phyloP scores from a whole-genome alignment of 2,797 vertebrate genomes.

The Lagocephalus sceleratus region DNA sequence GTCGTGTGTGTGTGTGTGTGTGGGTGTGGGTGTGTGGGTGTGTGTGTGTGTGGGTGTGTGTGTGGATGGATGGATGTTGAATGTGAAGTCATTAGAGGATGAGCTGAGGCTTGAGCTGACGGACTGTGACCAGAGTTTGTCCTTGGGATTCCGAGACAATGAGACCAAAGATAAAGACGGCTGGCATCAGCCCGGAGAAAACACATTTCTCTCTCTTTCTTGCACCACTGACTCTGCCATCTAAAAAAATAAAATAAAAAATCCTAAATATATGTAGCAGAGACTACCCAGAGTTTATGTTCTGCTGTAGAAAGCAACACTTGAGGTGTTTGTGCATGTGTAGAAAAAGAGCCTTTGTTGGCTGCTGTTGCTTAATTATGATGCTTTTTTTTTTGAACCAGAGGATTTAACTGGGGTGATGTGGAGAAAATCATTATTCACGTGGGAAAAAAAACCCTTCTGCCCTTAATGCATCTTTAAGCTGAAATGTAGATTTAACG shows the following conservation, averaged over 20 bases:
- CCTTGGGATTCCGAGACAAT: slow-evolving; percentile 46
- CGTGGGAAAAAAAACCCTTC: neutral
- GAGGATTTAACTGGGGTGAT: too few relatives aligned
- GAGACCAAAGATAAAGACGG: slow-evolving; percentile 34
- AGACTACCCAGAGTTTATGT: too few relatives aligned
- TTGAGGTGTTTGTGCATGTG: too few relatives aligned
- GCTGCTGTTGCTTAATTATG: neutral
- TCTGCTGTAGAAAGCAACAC: too few relatives aligned
- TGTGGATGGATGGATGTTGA: slow-evolving; percentile 36
- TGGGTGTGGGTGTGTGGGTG: slow-evolving; percentile 8
- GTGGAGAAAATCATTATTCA: too few relatives aligned
- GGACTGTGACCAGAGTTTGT: slow-evolving; percentile 54
- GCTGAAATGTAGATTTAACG: slow-evolving; percentile 10
- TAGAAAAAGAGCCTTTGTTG: too few relatives aligned
- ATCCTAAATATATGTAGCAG: too few relatives aligned
- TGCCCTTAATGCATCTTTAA: slow-evolving; percentile 8
- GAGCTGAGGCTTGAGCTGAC: slow-evolving; percentile 41
- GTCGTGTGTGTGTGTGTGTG: slow-evolving; percentile 10
- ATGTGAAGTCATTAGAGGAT: slow-evolving; percentile 34
- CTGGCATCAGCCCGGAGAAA: slow-evolving; percentile 11
- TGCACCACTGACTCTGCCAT: too few relatives aligned
- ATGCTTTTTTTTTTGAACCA: neutral
- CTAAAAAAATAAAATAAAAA: too few relatives aligned
- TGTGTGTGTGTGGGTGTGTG: slow-evolving; percentile 1
- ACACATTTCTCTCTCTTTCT: neutral